These are phyloP conservation scores for Aphidoletes aphidimyza DNA, from an alignment of 2,888 invertebrate genomes.

Conservation along the genomic window DNA sequence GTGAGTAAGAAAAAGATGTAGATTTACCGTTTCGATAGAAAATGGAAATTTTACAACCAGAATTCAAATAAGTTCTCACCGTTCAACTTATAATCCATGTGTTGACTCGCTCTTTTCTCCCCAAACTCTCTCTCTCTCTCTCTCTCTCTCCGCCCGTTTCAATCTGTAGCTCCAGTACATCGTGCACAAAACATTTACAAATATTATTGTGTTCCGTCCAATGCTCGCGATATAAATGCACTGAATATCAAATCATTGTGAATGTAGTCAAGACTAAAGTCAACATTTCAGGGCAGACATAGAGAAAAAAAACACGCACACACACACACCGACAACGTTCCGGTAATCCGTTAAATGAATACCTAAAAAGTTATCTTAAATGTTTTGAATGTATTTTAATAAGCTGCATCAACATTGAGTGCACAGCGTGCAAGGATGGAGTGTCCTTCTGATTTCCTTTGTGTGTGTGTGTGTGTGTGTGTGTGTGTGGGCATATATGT, in stretches of 20 bases:
- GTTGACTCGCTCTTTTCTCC: no score
- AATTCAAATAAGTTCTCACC: neutral
- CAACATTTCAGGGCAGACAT: no score
- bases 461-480: neutral
- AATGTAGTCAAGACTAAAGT: neutral
- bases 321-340: neutral
- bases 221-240: neutral
- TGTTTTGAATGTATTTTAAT: constrained; percentile 42
- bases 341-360: constrained; percentile 41
- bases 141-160: no score
- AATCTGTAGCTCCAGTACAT: no score
- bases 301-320: no score
- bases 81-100: constrained; percentile 11
- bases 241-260: constrained; percentile 47
- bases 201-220: neutral
- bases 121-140: no score
- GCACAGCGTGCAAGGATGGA: neutral
- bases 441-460: neutral
- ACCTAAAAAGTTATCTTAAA: constrained; percentile 37
- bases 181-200: neutral
- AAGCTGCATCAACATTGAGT: neutral
- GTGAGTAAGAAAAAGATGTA: no score
- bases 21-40: neutral
- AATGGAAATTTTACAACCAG: neutral
- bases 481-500: no score